phyloP scores from a whole-genome alignment of 2,888 invertebrate species.

The Amblyteles armatorius region DNA sequence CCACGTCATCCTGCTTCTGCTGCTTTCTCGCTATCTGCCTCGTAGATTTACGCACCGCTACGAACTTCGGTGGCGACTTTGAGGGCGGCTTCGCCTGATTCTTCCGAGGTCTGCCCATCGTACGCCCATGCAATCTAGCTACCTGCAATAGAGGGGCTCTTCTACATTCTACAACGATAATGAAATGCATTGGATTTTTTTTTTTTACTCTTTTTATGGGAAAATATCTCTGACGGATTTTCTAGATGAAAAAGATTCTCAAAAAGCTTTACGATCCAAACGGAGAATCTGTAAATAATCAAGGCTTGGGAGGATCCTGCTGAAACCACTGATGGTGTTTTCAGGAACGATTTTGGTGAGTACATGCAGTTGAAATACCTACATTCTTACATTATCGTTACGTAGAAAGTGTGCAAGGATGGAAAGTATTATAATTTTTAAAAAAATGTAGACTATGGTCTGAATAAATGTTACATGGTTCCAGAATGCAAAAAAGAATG shows the following conservation, averaged over 20 bases:
- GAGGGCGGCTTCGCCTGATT: conserved; percentile 77
- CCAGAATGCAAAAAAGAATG: no score
- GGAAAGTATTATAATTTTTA: no score
- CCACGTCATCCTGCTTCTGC: conserved; percentile 77
- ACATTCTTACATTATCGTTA: no score
- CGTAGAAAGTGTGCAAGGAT: no score
- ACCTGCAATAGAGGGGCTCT: conserved; percentile 6
- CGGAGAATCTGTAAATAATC: background rate
- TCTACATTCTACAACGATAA: background rate
- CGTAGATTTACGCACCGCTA: conserved; percentile 81
- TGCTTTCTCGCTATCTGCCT: conserved; percentile 82
- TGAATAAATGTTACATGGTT: no score
- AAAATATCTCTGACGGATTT: background rate
- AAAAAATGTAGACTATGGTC: no score
- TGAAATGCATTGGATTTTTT: background rate
- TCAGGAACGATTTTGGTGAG: no score
- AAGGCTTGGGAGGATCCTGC: no score
- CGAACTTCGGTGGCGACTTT: conserved; percentile 75
- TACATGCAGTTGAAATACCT: no score
- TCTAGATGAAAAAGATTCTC: background rate
- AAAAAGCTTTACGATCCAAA: background rate
- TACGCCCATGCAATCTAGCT: conserved; percentile 48
- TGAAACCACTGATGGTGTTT: no score
- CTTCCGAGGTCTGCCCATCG: conserved; percentile 82
- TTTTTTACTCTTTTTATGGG: background rate